These are phyloP conservation scores for Jordanella pulchra DNA, from an alignment of 2,797 vertebrate genomes.

Conservation along the genomic window DNA sequence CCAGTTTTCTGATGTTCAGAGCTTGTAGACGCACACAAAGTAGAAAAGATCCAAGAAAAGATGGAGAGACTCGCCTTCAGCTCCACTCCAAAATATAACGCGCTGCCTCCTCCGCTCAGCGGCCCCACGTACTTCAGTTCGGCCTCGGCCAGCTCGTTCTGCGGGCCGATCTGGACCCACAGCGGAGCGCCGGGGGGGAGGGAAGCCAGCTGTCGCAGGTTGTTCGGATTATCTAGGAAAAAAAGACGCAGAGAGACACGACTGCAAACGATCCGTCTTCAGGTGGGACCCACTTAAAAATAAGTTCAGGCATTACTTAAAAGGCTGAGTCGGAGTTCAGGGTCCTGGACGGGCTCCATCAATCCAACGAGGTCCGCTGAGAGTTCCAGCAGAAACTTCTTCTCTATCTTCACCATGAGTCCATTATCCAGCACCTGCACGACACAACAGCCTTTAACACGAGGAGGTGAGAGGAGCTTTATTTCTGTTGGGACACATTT, in stretches of 20 bases:
- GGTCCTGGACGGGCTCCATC: conserved; percentile 78
- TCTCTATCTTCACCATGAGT: conserved; percentile 71
- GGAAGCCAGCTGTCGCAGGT: conserved; percentile 62
- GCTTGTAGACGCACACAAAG: background rate
- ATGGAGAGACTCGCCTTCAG: conserved; percentile 71
- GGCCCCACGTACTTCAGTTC: conserved; percentile 79
- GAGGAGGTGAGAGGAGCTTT: background rate
- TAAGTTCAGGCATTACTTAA: conserved; percentile 46
- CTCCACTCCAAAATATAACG: conserved; percentile 80
- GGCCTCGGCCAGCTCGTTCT: conserved; percentile 74
- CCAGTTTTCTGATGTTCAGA: too few relatives aligned
- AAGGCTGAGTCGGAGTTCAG: conserved; percentile 73
- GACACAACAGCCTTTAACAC: background rate
- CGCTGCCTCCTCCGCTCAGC: conserved; percentile 65
- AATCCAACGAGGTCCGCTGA: conserved; percentile 60
- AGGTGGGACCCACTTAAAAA: background rate
- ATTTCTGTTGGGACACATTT: too few relatives aligned
- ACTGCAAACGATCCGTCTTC: too few relatives aligned
- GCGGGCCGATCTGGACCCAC: conserved; percentile 71
- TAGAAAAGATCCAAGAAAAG: too few relatives aligned
- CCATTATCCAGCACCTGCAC: conserved; percentile 77
- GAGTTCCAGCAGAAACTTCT: conserved; percentile 69
- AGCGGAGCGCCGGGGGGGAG: conserved; percentile 67
- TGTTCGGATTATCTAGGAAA: conserved; percentile 58
- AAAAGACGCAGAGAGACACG: background rate